Conservation (phyloP, 1,140 invertebrate species). For the Heliconius nattereri region DNA sequence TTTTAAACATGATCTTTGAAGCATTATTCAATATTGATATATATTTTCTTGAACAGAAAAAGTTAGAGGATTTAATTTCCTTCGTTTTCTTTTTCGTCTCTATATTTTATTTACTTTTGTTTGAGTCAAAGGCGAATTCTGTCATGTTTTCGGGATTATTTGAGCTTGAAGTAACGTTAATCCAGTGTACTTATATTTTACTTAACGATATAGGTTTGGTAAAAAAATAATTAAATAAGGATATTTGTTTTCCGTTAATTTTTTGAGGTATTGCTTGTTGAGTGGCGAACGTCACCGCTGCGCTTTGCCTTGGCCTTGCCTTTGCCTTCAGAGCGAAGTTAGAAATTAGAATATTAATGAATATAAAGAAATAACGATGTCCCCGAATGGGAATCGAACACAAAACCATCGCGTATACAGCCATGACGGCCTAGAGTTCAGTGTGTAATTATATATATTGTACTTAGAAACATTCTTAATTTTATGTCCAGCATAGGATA, state of each 20-base stretch:
- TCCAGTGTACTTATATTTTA: neutral
- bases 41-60: neutral
- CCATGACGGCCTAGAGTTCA: too few relatives aligned
- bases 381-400: too few relatives aligned
- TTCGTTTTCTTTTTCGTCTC: neutral
- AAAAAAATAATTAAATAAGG: neutral
- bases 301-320: too few relatives aligned
- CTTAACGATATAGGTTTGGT: neutral
- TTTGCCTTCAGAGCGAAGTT: too few relatives aligned
- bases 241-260: too few relatives aligned
- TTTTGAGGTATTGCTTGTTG: too few relatives aligned
- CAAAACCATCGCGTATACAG: too few relatives aligned
- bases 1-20: neutral
- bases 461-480: neutral
- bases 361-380: too few relatives aligned
- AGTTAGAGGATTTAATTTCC: constrained; percentile 2
- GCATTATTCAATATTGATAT: neutral
- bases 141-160: constrained; percentile 5
- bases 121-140: constrained; percentile 10
- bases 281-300: too few relatives aligned
- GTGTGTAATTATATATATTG: neutral
- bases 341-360: too few relatives aligned
- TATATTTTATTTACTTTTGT: constrained; percentile 13
- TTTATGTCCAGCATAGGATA: neutral
- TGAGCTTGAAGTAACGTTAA: constrained; percentile 9